A percentile compares a stretch with the other conserved stretches of the same genome.
Conservation (phyloP, 2,888 invertebrate genomes). For the Conus canariensis region DNA sequence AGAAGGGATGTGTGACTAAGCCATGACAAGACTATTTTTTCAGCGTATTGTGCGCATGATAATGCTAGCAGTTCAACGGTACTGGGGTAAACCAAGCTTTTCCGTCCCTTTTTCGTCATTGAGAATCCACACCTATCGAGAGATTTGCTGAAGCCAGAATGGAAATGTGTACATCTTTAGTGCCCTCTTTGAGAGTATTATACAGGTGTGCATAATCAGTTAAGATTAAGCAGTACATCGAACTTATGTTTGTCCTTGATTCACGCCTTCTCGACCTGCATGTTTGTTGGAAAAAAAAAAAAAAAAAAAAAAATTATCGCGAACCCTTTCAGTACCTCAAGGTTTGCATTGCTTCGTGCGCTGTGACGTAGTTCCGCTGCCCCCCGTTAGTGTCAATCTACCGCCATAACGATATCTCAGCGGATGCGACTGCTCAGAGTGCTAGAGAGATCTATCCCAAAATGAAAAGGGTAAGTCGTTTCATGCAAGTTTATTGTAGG, state of each 20-base stretch:
- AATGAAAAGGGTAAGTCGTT: conserved; percentile 4
- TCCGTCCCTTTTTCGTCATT: too few relatives aligned
- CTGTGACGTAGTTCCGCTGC: conserved; percentile 46
- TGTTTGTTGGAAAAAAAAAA: neutral
- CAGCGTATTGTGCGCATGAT: too few relatives aligned
- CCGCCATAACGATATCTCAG: conserved; percentile 28
- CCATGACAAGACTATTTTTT: neutral
- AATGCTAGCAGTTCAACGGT: too few relatives aligned
- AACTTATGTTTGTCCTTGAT: too few relatives aligned
- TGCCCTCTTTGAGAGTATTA: neutral
- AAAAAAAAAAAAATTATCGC: neutral
- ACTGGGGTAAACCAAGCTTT: too few relatives aligned
- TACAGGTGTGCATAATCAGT: neutral
- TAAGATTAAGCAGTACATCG: neutral
- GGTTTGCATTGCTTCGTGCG: neutral
- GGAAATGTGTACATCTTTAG: neutral
- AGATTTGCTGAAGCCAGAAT: neutral
- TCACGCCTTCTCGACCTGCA: neutral
- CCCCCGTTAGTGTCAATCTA: conserved; percentile 30
- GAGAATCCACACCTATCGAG: too few relatives aligned
- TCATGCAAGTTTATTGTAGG: neutral
- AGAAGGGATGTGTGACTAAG: neutral
- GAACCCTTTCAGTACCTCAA: conserved; percentile 35
- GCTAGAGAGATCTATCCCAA: neutral
- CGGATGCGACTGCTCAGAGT: neutral